A percentile compares a stretch with the other conserved stretches of the same genome.
These are phyloP conservation scores for Takifugu flavidus DNA, from an alignment of 2,113 vertebrate species.

Conservation along the genomic window DNA sequence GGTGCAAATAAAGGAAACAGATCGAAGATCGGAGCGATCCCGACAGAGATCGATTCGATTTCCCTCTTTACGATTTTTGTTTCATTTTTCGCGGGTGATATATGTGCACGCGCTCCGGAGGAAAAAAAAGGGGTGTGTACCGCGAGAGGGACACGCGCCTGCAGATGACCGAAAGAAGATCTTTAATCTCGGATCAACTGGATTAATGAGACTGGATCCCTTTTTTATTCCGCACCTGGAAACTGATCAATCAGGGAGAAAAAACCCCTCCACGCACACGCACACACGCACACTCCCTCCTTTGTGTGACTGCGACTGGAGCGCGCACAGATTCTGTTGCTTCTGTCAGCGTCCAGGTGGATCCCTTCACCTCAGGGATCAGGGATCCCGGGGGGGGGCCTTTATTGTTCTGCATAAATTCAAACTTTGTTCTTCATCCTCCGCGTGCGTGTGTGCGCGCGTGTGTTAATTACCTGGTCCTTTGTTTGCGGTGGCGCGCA, in stretches of 20 bases:
- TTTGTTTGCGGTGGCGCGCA: conserved; percentile 75
- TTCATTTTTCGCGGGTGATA: neutral
- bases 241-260: conserved; percentile 17
- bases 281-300: conserved; percentile 45
- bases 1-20: neutral
- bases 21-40: neutral
- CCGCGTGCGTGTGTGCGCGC: neutral
- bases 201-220: too few species aligned
- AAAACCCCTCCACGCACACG: neutral
- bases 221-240: neutral
- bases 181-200: too few species aligned
- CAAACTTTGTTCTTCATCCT: conserved; percentile 43
- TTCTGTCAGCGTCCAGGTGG: neutral
- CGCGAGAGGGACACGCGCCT: conserved; percentile 46
- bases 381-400: too few species aligned
- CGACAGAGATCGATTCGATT: too few species aligned
- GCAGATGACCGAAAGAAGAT: neutral
- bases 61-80: neutral
- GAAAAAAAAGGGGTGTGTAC: conserved; percentile 61
- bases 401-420: conserved; percentile 6
- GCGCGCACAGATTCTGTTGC: neutral
- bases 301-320: conserved; percentile 57
- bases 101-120: conserved; percentile 42
- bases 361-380: too few species aligned
- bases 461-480: conserved; percentile 52